Conservation (phyloP, 2,888 invertebrate species). For the Thumatha senex region DNA sequence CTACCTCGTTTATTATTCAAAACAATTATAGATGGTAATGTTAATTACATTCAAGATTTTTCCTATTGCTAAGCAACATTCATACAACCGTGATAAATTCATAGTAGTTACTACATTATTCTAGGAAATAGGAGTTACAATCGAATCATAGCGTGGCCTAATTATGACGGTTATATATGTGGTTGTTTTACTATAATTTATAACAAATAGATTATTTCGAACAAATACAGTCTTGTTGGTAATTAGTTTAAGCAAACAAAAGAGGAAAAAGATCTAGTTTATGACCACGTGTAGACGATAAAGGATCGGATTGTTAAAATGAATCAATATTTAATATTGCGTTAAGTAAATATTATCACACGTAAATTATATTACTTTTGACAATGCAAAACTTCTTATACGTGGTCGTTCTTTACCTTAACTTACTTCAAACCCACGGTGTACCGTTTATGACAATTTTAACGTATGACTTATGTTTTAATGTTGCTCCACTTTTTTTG, state of each 20-base stretch:
- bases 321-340: slow-evolving; percentile 37
- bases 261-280: slow-evolving; percentile 55
- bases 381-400: slow-evolving; percentile 46
- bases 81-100: slow-evolving; percentile 47
- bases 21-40: slow-evolving; percentile 28
- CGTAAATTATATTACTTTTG: slow-evolving; percentile 39
- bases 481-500: too few relatives aligned
- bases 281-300: slow-evolving; percentile 58
- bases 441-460: too few relatives aligned
- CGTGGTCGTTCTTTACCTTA: too few relatives aligned
- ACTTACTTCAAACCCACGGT: too few relatives aligned
- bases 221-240: slow-evolving; percentile 45
- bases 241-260: slow-evolving; percentile 54
- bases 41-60: slow-evolving; percentile 39
- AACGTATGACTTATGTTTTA: too few relatives aligned
- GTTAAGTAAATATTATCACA: slow-evolving; percentile 40
- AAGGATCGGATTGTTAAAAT: slow-evolving; percentile 43
- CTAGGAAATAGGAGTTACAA: slow-evolving; percentile 52
- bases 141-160: slow-evolving; percentile 47
- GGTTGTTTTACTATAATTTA: slow-evolving; percentile 39
- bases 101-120: slow-evolving; percentile 42
- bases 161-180: slow-evolving; percentile 42
- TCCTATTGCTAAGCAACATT: slow-evolving; percentile 38
- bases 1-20: slow-evolving; percentile 22
- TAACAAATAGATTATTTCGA: slow-evolving; percentile 42